Evolutionary conservation across 2,113 vertebrate species (phyloP).

Genomic region (Lophotis ruficrista): DNA sequence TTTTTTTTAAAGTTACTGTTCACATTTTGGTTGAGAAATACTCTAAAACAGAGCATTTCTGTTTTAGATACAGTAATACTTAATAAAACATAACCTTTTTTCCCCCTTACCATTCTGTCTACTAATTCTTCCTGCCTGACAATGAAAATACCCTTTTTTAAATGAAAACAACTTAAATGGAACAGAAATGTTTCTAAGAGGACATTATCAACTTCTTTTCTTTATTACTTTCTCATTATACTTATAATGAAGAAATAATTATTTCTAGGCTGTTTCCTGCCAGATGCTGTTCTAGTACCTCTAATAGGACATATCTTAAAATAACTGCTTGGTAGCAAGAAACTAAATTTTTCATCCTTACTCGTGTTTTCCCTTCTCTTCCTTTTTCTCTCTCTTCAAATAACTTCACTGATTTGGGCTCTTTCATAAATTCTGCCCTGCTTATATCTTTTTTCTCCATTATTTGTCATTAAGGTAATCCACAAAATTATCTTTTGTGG

Average conservation of each 20-base stretch:
- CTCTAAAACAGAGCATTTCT: background rate
- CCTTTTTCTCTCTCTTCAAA: background rate
- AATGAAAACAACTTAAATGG: background rate
- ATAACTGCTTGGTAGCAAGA: conserved; percentile 33
- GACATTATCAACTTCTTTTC: background rate
- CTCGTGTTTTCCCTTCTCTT: background rate
- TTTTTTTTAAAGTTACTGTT: background rate
- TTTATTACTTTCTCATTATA: conserved; percentile 50
- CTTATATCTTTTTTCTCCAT: background rate
- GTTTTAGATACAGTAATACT: background rate
- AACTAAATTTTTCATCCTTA: background rate
- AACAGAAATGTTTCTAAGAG: conserved; percentile 24
- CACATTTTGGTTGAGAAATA: background rate
- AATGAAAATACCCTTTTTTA: background rate
- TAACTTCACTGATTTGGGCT: background rate
- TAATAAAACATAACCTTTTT: background rate
- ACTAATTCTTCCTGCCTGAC: background rate
- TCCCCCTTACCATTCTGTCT: background rate
- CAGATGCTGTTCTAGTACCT: conserved; percentile 58
- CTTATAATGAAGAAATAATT: conserved; percentile 53
- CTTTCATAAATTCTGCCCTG: background rate
- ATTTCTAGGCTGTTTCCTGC: conserved; percentile 43
- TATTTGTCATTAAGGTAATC: background rate
- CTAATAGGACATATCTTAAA: conserved; percentile 47
- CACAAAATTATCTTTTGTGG: background rate